Evolutionary conservation across 2,113 vertebrate genomes (phyloP), one percentile per base, ranked within the genome.

Genomic region (Gambusia holbrooki): DNA sequence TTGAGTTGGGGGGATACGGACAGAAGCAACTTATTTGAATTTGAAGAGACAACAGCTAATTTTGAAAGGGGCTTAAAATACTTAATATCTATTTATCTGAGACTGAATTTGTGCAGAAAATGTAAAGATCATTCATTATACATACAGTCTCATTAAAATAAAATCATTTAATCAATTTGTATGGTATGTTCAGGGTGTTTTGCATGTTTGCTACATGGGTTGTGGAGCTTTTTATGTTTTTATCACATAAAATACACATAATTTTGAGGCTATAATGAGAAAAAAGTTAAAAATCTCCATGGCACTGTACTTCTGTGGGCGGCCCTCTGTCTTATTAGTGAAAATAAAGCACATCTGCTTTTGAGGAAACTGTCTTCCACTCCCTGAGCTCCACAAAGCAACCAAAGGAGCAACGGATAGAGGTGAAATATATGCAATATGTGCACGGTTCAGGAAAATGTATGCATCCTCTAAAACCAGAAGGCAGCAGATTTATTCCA

Each of bases 401-500:
- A 60, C n/a, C 42, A 68, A 27, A 62, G 33, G 14, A 67, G 27
- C 4, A 28, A 66, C 8, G 7, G 17, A 27, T 63, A 17, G 5
- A 62, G 42, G n/a, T 29, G 25, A 25, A 72, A 62, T 33, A 27
- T 33, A n/a, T 54, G n/a, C 32, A 63, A 42, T 71, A 60, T 60
- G 86, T 78, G 51, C 69, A 71, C 76, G 73, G 62, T 80, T 74
- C 72, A 74, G 79, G 71, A 40, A 80, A 87, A 80, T 69, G 54
- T 48, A 74, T 70, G 74, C 69, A 62, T 66, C 62, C 68, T 13
- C 28, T 30, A 28, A 61, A 71, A 62, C 69, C 14, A 19, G 71
- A 64, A 61, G 32, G 67, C 62, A 62, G 33, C 74, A 69, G 73
- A 86, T 90, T 84, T 76, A 78, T 4, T 76, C 76, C 13, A 73